Evolutionary conservation across 2,888 invertebrate genomes (phyloP).

Genomic region (Vandiemenella viatica): DNA sequence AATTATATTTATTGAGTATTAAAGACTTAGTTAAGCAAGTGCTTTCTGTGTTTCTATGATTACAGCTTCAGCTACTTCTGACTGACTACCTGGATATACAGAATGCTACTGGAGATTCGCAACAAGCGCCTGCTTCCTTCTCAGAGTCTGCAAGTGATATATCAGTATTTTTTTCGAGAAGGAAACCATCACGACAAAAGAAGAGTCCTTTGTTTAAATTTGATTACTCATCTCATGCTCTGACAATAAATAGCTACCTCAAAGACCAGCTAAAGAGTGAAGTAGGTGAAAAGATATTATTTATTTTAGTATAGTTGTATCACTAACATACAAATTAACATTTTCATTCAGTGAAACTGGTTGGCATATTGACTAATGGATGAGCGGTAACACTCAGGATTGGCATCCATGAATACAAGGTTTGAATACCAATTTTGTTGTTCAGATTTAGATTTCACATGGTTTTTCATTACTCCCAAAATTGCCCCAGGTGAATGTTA

Average conservation of each 20-base stretch:
- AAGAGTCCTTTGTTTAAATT: conserved; percentile 48
- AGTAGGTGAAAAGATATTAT: conserved; percentile 6
- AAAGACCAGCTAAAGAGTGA: conserved; percentile 27
- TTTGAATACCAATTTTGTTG: too few relatives aligned
- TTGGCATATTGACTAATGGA: too few relatives aligned
- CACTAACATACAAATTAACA: too few relatives aligned
- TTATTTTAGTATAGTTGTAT: background rate
- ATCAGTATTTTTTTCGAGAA: conserved; percentile 33
- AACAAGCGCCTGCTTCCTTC: conserved; percentile 21
- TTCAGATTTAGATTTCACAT: too few relatives aligned
- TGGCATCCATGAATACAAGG: too few relatives aligned
- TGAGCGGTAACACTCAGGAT: too few relatives aligned
- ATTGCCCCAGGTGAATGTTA: too few relatives aligned
- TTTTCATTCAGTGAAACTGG: too few relatives aligned
- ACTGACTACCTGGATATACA: conserved; percentile 79
- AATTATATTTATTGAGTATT: too few relatives aligned
- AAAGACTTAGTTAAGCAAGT: too few relatives aligned
- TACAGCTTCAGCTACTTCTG: conserved; percentile 65
- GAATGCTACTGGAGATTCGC: conserved; percentile 41
- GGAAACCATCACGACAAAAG: conserved; percentile 23
- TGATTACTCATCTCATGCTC: conserved; percentile 46
- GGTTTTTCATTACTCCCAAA: too few relatives aligned
- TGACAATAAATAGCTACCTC: conserved; percentile 35
- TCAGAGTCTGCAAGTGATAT: conserved; percentile 35
- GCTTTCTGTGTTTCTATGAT: conserved; percentile 21